These are phyloP conservation scores for Phragmatobia fuliginosa DNA, from an alignment of 2,888 invertebrate species.

Conservation along the genomic window DNA sequence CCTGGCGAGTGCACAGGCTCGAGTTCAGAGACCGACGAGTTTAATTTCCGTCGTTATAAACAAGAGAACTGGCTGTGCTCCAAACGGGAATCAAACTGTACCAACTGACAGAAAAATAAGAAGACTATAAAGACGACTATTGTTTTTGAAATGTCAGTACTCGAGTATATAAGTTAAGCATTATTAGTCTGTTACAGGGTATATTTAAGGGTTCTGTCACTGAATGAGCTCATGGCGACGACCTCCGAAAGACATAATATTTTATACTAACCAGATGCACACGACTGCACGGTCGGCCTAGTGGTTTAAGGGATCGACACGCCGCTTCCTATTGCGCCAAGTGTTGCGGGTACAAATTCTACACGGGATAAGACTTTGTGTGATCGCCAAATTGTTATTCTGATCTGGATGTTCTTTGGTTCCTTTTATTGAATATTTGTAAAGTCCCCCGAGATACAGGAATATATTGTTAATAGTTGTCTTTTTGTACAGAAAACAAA, in stretches of 20 bases:
- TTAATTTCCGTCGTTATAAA: conserved; percentile 57
- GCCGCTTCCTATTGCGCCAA: no score
- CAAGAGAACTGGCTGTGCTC: conserved; percentile 58
- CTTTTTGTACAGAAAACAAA: no score
- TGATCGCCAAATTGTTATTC: no score
- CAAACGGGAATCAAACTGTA: conserved; percentile 61
- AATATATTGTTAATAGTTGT: no score
- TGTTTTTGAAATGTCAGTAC: conserved; percentile 26
- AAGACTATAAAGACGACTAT: conserved; percentile 39
- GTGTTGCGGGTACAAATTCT: no score
- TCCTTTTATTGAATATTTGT: no score
- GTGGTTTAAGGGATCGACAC: no score
- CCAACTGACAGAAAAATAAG: conserved; percentile 30
- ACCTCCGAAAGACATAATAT: background rate
- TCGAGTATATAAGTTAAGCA: background rate
- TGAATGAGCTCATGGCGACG: no score
- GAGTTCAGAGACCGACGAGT: conserved; percentile 63
- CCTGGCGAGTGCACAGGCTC: conserved; percentile 53
- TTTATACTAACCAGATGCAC: background rate
- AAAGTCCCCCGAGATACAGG: no score
- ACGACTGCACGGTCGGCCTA: no score
- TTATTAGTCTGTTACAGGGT: background rate
- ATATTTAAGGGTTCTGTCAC: background rate
- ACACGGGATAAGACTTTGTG: no score
- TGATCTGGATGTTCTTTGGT: no score